These are phyloP conservation scores for Diloba caeruleocephala DNA, from an alignment of 2,888 invertebrate species.

Conservation along the genomic window DNA sequence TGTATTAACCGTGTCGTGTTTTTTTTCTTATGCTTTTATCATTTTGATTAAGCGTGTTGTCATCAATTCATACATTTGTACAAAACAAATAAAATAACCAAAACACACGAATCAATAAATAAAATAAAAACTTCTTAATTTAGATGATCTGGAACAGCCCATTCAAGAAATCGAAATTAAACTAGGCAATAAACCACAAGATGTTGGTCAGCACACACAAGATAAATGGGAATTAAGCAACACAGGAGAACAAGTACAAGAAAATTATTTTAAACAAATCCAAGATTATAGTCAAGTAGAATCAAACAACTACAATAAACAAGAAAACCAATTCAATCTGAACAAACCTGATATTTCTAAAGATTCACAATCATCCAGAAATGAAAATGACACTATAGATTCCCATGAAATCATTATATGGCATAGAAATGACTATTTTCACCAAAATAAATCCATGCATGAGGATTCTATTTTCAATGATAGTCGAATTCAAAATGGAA, in stretches of 20 bases:
- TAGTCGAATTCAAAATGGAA: constrained; percentile 6
- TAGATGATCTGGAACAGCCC: constrained; percentile 53
- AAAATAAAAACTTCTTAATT: constrained; percentile 48
- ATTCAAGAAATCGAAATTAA: constrained; percentile 41
- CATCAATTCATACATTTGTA: not conserved
- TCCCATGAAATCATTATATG: constrained; percentile 23
- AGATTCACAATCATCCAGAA: constrained; percentile 12
- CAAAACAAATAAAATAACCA: constrained; percentile 5
- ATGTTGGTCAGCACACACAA: constrained; percentile 29
- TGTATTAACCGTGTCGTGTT: no score
- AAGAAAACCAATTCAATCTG: constrained; percentile 14
- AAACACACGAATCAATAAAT: constrained; percentile 10
- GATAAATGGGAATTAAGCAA: constrained; percentile 22
- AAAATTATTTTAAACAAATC: not conserved
- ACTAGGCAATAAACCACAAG: constrained; percentile 25
- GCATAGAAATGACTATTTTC: constrained; percentile 33
- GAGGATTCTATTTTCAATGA: constrained; percentile 11
- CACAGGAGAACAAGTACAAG: constrained; percentile 9
- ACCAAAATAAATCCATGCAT: constrained; percentile 10
- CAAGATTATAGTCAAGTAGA: no score
- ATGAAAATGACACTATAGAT: constrained; percentile 8
- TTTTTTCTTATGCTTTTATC: no score
- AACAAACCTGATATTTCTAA: constrained; percentile 6
- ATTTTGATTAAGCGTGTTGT: not conserved
- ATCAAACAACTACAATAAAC: constrained; percentile 6